Percentiles rank a stretch among this genome's conserved stretches.
phyloP scores from a whole-genome alignment of 2,888 invertebrate species.

The Dermolepida albohirtum region DNA sequence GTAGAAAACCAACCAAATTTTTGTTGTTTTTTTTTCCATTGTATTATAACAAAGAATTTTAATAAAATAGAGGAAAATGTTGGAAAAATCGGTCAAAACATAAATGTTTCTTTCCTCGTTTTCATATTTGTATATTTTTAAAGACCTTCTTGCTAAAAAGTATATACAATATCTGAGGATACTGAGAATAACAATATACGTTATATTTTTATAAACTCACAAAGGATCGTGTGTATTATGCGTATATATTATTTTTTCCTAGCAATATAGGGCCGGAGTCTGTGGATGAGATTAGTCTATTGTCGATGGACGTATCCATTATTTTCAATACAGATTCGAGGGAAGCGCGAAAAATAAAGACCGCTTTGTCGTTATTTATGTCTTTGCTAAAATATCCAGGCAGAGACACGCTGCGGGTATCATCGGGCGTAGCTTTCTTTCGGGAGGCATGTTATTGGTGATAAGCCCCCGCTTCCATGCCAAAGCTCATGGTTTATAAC shows the following conservation, averaged over 20 bases:
- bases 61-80: no score
- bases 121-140: no score
- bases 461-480: slow-evolving; percentile 46
- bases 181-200: no score
- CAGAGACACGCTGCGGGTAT: slow-evolving; percentile 8
- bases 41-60: no score
- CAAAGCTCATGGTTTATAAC: slow-evolving; percentile 49
- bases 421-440: slow-evolving; percentile 22
- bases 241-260: no score
- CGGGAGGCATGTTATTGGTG: slow-evolving; percentile 46
- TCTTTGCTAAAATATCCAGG: slow-evolving; percentile 28
- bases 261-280: neutral
- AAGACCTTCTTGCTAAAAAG: no score
- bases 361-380: slow-evolving; percentile 21
- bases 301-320: slow-evolving; percentile 6
- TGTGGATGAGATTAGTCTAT: slow-evolving; percentile 8
- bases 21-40: no score
- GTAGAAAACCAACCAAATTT: no score
- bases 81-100: no score
- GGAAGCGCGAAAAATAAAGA: slow-evolving; percentile 24
- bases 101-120: no score
- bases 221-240: neutral
- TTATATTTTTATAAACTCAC: no score
- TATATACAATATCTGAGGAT: no score
- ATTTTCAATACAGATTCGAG: slow-evolving; percentile 22